A percentile compares a stretch with the other conserved stretches of the same genome.
Conservation (phyloP, 2,797 vertebrate species). For the Sebastes oblongus region DNA sequence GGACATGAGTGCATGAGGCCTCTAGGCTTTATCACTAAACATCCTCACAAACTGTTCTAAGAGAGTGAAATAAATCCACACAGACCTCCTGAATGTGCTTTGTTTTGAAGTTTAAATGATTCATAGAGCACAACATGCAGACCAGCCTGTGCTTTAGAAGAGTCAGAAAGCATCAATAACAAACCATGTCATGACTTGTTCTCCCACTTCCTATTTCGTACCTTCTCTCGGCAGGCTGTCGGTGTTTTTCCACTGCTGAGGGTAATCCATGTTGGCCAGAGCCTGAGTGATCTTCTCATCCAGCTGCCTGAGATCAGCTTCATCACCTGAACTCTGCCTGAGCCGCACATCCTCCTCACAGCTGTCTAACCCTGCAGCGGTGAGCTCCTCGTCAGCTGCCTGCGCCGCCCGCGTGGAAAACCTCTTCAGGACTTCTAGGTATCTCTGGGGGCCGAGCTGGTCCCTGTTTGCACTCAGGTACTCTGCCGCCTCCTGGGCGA, state of each 20-base stretch:
- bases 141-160: not conserved
- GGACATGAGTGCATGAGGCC: not conserved
- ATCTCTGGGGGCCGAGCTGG: constrained; percentile 71
- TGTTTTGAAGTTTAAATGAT: not conserved
- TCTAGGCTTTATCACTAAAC: not conserved
- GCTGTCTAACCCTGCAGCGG: not conserved
- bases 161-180: constrained; percentile 12
- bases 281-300: constrained; percentile 82
- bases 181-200: not conserved
- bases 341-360: constrained; percentile 3
- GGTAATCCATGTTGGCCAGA: constrained; percentile 82
- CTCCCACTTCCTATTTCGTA: constrained; percentile 25
- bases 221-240: constrained; percentile 58
- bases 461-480: constrained; percentile 77
- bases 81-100: not conserved
- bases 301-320: constrained; percentile 43
- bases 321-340: not conserved
- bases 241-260: constrained; percentile 78
- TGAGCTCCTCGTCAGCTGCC: constrained; percentile 11
- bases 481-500: constrained; percentile 80
- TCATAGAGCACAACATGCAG: not conserved
- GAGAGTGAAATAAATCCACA: not conserved
- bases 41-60: not conserved
- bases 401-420: constrained; percentile 51
- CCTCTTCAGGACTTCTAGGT: constrained; percentile 79